Evolutionary conservation across 2,113 vertebrate species (phyloP).

Genomic region (Lanius ludovicianus): DNA sequence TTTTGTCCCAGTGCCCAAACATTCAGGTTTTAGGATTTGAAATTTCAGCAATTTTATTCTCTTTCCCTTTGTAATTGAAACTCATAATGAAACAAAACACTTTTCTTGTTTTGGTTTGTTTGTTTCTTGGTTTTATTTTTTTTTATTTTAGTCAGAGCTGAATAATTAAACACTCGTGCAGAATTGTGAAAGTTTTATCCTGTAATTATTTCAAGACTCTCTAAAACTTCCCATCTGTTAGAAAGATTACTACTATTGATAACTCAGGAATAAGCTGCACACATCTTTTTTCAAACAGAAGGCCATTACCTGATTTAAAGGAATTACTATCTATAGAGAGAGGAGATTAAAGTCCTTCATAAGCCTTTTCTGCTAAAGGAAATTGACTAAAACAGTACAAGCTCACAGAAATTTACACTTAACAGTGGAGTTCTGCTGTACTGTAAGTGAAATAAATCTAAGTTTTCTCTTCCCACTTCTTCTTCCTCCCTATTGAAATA

Average conservation of each 20-base stretch:
- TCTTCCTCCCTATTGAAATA: not conserved
- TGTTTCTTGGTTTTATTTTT: not conserved
- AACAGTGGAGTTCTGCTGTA: not conserved
- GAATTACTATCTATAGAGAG: not conserved
- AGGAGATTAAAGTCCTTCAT: not conserved
- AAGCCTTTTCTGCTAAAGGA: not conserved
- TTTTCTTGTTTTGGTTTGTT: not conserved
- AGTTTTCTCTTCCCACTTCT: not conserved
- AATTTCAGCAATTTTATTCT: not conserved
- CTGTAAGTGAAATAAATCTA: not conserved
- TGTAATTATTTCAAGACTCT: not conserved
- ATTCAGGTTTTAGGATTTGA: not conserved
- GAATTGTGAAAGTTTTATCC: not conserved
- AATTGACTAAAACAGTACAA: not conserved
- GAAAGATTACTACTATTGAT: not conserved
- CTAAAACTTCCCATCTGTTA: not conserved
- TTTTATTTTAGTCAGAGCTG: not conserved
- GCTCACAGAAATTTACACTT: not conserved
- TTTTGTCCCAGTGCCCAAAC: not conserved
- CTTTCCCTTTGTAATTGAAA: not conserved
- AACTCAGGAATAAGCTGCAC: not conserved
- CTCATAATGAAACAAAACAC: not conserved
- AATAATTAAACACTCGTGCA: not conserved
- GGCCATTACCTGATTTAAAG: not conserved
- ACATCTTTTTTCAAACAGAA: not conserved